Conservation (phyloP, 2,797 vertebrate genomes). For the Lutjanus campechanus region DNA sequence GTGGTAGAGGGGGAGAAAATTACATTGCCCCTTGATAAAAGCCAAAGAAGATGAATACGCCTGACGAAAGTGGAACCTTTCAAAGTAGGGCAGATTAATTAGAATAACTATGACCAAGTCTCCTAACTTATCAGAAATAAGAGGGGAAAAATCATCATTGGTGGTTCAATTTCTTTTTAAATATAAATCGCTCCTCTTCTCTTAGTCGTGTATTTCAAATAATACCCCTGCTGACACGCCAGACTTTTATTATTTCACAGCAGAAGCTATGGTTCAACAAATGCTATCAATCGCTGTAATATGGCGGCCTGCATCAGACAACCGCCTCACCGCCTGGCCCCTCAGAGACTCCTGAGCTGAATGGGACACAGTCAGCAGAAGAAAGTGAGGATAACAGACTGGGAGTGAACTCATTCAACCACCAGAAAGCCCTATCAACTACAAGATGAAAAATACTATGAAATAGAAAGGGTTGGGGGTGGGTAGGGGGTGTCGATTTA, state of each 20-base stretch:
- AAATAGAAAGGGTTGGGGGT: slow-evolving; percentile 4
- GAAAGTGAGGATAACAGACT: slow-evolving; percentile 53
- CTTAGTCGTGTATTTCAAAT: slow-evolving; percentile 47
- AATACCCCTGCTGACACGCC: slow-evolving; percentile 49
- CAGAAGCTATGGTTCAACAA: slow-evolving; percentile 65
- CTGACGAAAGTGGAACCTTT: slow-evolving; percentile 53
- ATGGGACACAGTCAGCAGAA: slow-evolving; percentile 65
- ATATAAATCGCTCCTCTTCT: slow-evolving; percentile 42
- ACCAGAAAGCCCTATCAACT: slow-evolving; percentile 53
- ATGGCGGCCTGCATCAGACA: slow-evolving; percentile 46
- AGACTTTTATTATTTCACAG: slow-evolving; percentile 63
- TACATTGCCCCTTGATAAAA: slow-evolving; percentile 71
- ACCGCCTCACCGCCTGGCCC: slow-evolving; percentile 22
- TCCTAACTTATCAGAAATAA: slow-evolving; percentile 39
- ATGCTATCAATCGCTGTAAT: slow-evolving; percentile 62
- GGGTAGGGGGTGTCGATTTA: slow-evolving; percentile 5
- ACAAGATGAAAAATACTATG: slow-evolving; percentile 45
- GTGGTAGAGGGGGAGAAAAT: slow-evolving; percentile 67
- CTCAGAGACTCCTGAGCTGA: slow-evolving; percentile 53
- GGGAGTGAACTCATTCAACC: slow-evolving; percentile 57
- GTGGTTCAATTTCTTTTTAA: slow-evolving; percentile 41
- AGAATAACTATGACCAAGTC: slow-evolving; percentile 52
- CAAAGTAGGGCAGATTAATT: slow-evolving; percentile 71
- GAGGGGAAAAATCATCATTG: slow-evolving; percentile 7
- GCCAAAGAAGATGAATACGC: slow-evolving; percentile 63